A percentile compares a stretch with the other conserved stretches of the same genome.
Evolutionary conservation across 2,113 vertebrate genomes (phyloP).

Genomic region (Lampris megalopsis): DNA sequence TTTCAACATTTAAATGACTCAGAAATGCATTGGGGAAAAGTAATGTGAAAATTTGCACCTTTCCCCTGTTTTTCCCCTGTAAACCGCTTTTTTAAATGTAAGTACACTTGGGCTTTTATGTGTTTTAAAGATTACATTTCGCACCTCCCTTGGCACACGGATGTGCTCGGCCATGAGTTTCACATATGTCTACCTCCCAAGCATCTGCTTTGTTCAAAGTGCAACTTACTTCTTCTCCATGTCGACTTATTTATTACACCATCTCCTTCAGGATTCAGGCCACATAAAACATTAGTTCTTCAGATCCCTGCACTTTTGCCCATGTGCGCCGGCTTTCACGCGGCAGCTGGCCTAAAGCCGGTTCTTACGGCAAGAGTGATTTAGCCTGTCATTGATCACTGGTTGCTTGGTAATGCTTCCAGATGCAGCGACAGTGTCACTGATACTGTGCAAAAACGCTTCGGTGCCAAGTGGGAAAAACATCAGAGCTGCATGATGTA

Average conservation of each 20-base stretch:
- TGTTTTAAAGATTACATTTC: slow-evolving; percentile 19
- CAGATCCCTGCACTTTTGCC: slow-evolving; percentile 58
- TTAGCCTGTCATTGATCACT: slow-evolving; percentile 60
- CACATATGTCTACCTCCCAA: slow-evolving; percentile 45
- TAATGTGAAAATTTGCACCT: too few relatives aligned
- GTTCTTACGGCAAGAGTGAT: slow-evolving; percentile 54
- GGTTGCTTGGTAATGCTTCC: slow-evolving; percentile 59
- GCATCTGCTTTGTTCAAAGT: slow-evolving; percentile 58
- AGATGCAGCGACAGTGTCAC: slow-evolving; percentile 49
- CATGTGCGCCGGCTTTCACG: slow-evolving; percentile 58
- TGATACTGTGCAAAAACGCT: slow-evolving; percentile 23
- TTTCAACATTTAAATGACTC: background rate
- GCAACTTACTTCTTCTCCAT: slow-evolving; percentile 22
- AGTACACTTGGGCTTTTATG: background rate
- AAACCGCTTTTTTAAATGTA: background rate
- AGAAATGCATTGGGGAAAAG: background rate
- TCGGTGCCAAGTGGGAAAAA: slow-evolving; percentile 12
- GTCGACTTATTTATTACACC: slow-evolving; percentile 57
- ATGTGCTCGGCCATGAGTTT: slow-evolving; percentile 42
- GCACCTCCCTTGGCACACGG: slow-evolving; percentile 20
- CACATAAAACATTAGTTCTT: slow-evolving; percentile 67
- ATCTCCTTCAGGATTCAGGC: slow-evolving; percentile 54
- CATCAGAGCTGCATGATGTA: slow-evolving; percentile 15
- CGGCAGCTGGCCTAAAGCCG: slow-evolving; percentile 28
- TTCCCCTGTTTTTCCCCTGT: background rate